These are phyloP conservation scores for Imbricaverruca yamaguchii DNA, from an alignment of 2,888 invertebrate species.

Conservation along the genomic window DNA sequence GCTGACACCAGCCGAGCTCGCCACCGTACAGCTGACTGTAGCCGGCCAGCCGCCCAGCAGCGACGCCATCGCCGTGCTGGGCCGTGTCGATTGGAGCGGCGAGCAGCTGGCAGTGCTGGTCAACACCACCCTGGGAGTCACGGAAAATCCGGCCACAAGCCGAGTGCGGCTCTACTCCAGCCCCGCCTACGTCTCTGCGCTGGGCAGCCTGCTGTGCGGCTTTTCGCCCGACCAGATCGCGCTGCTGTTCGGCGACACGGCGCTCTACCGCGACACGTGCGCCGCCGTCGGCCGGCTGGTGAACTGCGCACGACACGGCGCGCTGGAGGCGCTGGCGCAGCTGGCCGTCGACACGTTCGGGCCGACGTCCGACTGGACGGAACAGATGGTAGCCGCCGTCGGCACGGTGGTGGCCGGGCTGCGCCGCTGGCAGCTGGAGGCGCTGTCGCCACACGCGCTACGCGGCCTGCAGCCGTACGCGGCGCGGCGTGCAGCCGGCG, in stretches of 20 bases:
- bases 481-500: not conserved
- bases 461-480: not conserved
- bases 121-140: not conserved
- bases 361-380: not conserved
- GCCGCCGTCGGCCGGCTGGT: slow-evolving; percentile 4
- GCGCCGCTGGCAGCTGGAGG: slow-evolving; percentile 2
- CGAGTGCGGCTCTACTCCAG: not conserved
- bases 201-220: slow-evolving; percentile 21
- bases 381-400: not conserved
- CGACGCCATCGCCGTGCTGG: slow-evolving; percentile 12
- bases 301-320: not conserved
- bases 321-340: not conserved
- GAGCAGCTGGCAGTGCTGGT: slow-evolving; percentile 20
- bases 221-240: not conserved
- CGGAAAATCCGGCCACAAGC: not conserved
- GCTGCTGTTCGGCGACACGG: not conserved
- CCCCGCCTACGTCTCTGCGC: not conserved
- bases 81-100: not conserved
- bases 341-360: slow-evolving; percentile 12
- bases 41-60: not conserved
- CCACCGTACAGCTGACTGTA: not conserved
- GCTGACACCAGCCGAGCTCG: not conserved
- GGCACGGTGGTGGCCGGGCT: slow-evolving; percentile 18
- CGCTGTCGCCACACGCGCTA: not conserved
- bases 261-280: slow-evolving; percentile 4